phyloP scores from a whole-genome alignment of 2,113 vertebrate genomes.

The Aptenodytes forsteri region DNA sequence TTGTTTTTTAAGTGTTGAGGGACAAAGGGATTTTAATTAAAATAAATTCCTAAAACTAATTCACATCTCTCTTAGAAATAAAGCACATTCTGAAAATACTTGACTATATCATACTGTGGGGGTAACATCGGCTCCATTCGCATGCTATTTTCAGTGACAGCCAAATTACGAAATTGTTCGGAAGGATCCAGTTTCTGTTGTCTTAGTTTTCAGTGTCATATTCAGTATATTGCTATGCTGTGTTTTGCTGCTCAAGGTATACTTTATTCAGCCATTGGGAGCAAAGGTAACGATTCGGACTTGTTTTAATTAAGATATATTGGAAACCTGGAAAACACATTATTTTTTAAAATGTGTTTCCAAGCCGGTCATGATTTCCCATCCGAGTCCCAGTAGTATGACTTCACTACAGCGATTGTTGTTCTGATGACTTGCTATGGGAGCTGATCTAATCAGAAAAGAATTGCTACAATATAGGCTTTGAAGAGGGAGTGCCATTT shows the following conservation, averaged over 20 bases:
- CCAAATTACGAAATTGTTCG: neutral
- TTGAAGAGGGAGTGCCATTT: constrained; percentile 72
- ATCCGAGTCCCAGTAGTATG: constrained; percentile 72
- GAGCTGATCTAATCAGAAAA: constrained; percentile 81
- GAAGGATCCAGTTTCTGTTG: neutral
- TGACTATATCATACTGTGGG: neutral
- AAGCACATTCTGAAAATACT: neutral
- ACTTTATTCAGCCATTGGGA: constrained; percentile 5
- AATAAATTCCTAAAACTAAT: neutral
- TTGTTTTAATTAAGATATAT: constrained; percentile 45
- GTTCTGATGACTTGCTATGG: constrained; percentile 73
- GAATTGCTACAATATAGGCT: constrained; percentile 72
- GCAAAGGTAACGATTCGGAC: neutral
- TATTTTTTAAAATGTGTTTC: constrained; percentile 66
- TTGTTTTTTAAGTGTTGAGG: neutral
- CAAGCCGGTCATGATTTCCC: constrained; percentile 71
- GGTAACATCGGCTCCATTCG: neutral
- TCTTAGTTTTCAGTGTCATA: neutral
- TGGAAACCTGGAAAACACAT: constrained; percentile 75
- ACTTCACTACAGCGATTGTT: constrained; percentile 76
- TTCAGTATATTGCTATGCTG: neutral
- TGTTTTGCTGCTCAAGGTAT: neutral
- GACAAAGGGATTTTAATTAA: neutral
- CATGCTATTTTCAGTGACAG: neutral
- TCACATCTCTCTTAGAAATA: neutral